Evolutionary conservation across 2,888 invertebrate genomes (phyloP), one percentile per base, ranked within the genome.

Genomic region (Drosophila diplacantha): DNA sequence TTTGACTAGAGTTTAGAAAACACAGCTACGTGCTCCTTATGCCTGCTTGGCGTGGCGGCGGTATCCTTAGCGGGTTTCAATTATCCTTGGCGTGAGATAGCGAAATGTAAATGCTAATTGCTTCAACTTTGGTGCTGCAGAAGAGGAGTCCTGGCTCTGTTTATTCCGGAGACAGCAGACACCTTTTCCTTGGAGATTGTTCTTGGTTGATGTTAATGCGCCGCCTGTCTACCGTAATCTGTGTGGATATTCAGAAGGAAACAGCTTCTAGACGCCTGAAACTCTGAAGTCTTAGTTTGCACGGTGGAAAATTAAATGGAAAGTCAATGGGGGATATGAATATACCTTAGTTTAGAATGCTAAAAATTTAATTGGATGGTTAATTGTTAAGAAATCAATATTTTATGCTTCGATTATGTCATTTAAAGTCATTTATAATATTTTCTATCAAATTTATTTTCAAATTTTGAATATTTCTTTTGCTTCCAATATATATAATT

Each of bases 21-120:
- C 31, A 12, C 31, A 39, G 68, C 66, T 83, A 79, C 80, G 69
- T 73, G 73, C 68, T 79, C 74, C 79, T 73, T 79, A 79, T 80
- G 79, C 74, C 83, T 49, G 32, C 47, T 37, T 35, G 29, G 16
- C 59, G 34, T 29, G 39, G 35, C 6, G 12, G 31, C 39, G 26
- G 24, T 37, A 43, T 53, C 52, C 57, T 49, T 43, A 44, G 44
- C 38, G 51, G 72, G 59, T 63, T 81, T 71, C 67, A 76, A 81
- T 80, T 81, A 74, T 66, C 64, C 51, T 49, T 39, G 46, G 55
- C 14, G 44, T 16, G 52, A 80, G 69, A 76, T 76, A 79, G 75
- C 57, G 62, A 82, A 80, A 72, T 81, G 81, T 74, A 78, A 83
- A 78, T 78, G 81, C 65, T 75, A 83, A 83, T 81, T 83, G 80